A percentile compares a stretch with the other conserved stretches of the same genome.
Evolutionary conservation across 2,888 invertebrate genomes (phyloP).

Genomic region (Dynastes tityus): DNA sequence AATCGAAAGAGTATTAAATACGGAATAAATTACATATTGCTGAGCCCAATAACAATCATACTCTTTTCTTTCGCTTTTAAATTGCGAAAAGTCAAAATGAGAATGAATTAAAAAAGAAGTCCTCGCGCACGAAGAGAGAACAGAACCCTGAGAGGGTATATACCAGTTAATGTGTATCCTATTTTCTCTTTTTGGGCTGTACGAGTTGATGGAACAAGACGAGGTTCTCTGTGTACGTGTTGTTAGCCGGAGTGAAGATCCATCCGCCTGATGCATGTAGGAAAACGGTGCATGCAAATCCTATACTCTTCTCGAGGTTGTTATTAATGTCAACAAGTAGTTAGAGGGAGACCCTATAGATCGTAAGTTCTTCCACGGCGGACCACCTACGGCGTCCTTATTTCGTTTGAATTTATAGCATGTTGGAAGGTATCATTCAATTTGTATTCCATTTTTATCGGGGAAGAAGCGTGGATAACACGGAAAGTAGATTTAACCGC

Average conservation of each 20-base stretch:
- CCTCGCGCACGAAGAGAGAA: too few species aligned
- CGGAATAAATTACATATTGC: too few species aligned
- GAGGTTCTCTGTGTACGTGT: neutral
- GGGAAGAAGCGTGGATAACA: neutral
- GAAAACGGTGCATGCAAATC: conserved; percentile 17
- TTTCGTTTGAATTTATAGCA: conserved; percentile 50
- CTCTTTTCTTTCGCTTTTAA: too few species aligned
- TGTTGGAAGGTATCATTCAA: conserved; percentile 47
- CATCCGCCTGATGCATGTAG: conserved; percentile 28
- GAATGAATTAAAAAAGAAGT: too few species aligned
- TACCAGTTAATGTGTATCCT: too few species aligned
- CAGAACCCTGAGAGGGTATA: too few species aligned
- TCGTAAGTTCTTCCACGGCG: conserved; percentile 17
- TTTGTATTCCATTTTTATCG: conserved; percentile 28
- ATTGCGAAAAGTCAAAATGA: too few species aligned
- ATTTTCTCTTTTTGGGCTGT: neutral
- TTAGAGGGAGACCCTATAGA: conserved; percentile 55
- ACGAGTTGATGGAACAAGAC: neutral
- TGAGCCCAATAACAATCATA: too few species aligned
- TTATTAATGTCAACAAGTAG: conserved; percentile 61
- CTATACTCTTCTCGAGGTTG: conserved; percentile 39
- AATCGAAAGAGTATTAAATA: too few species aligned
- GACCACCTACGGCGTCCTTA: conserved; percentile 57
- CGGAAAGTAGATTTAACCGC: conserved; percentile 11
- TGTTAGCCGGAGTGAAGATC: neutral